Base-by-base conservation (phyloP, 2,113 vertebrate genomes). In the Macquaria ambigua region DNA sequence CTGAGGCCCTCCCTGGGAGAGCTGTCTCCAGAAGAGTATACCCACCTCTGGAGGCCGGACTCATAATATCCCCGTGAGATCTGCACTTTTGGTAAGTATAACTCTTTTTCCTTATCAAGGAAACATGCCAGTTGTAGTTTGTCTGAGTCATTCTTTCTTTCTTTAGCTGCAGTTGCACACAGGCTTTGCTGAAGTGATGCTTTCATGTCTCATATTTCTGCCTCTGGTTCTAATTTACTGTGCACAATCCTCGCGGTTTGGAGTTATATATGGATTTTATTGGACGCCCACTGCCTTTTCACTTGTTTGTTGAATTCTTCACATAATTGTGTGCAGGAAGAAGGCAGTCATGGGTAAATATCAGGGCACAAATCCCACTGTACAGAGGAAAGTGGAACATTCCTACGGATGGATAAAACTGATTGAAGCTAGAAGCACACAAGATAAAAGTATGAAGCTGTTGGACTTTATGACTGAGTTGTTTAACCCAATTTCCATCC, bases 221-320 rank as follows among this genome's bases (percentile, higher is more conserved):
- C 7, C 31, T 91, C 87, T 91, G 91, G 81, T 89, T 93, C 63
- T 88, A 79, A 89, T 90, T 90, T 84, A 69, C 81, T 87, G 58
- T 66, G 48, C 48, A 73, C 10, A n/a, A 48, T 1, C 20, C 39
- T 39, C 0, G 9, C 0, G 2, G 15, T 34, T 39, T 58, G 28
- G 15, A 72, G 37, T 77, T 83, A 59, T 59, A 34, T 15, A 20
- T 81, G 5, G 59, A 58, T 74, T 78, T 76, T 37, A 75, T 25
- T 68, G 31, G 69, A 56, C 15, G 18, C 6, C 7, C 28, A 56
- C 52, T 37, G 74, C 15, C 72, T 69, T 8, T 7, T 53, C 3
- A 41, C 39, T 74, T 74, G 31, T 80, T 71, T 75, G n/a, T 74
- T n/a, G 15, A 52, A 83, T 83, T 86, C 72, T 71, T 86, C 72